Evolutionary conservation across 2,888 invertebrate genomes (phyloP).

Genomic region (Thecocarcelia acutangulata): DNA sequence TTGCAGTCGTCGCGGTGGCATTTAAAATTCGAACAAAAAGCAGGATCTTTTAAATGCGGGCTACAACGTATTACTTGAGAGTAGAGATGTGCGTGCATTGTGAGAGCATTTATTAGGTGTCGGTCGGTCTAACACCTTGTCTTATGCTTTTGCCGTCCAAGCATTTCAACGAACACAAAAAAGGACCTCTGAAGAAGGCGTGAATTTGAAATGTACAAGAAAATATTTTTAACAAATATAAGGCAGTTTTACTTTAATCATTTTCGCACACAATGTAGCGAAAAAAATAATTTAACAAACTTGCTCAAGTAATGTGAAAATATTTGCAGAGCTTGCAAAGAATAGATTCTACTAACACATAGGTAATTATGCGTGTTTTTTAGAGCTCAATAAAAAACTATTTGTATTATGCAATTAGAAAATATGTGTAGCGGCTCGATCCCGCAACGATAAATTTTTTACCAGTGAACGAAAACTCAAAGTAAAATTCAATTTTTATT

Average conservation of each 20-base stretch:
- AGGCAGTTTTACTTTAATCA: constrained; percentile 23
- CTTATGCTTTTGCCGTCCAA: neutral
- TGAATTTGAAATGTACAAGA: constrained; percentile 34
- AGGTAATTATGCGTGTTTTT: no score
- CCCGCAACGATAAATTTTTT: no score
- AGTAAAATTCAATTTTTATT: no score
- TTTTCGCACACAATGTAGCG: constrained; percentile 16
- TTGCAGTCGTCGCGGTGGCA: constrained; percentile 12
- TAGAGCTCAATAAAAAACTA: no score
- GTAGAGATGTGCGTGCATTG: neutral
- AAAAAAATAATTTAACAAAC: neutral
- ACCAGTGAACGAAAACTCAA: no score
- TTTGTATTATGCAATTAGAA: no score
- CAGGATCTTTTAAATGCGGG: constrained; percentile 37
- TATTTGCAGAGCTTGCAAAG: neutral
- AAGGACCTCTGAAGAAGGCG: constrained; percentile 39
- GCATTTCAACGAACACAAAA: neutral
- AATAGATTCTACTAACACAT: neutral
- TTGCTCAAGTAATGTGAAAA: no score
- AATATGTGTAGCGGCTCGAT: no score
- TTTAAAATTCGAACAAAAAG: neutral
- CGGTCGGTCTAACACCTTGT: constrained; percentile 58
- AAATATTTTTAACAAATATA: constrained; percentile 44
- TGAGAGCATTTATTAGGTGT: constrained; percentile 28
- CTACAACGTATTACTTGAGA: neutral